A percentile compares a stretch with the other conserved stretches of the same genome.
Evolutionary conservation across 1,140 invertebrate genomes (phyloP).

Genomic region (Lutraria rhynchaena): DNA sequence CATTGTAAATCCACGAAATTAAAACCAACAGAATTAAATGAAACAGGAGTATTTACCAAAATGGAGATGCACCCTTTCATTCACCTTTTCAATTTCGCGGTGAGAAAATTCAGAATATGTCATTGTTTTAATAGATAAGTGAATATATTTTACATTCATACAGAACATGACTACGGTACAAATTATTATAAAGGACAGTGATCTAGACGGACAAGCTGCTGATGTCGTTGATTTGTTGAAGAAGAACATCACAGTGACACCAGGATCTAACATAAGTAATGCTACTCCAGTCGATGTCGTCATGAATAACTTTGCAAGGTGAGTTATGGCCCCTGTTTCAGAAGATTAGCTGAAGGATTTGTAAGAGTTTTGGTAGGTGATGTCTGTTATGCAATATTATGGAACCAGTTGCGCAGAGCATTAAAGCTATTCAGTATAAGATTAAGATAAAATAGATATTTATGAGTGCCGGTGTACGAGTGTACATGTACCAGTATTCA

Average conservation of each 20-base stretch:
- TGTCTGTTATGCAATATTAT: too few relatives aligned
- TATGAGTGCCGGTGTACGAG: too few relatives aligned
- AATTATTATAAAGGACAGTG: conserved; percentile 39
- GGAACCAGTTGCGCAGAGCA: too few relatives aligned
- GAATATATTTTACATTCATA: neutral
- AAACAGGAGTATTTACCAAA: too few relatives aligned
- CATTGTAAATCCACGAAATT: too few relatives aligned
- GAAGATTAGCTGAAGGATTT: too few relatives aligned
- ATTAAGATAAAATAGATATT: too few relatives aligned
- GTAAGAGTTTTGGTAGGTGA: too few relatives aligned
- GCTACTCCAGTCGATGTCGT: conserved; percentile 11
- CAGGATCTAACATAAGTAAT: conserved; percentile 24
- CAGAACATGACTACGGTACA: conserved; percentile 9
- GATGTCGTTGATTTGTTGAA: conserved; percentile 47
- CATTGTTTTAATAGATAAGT: neutral
- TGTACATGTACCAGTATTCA: too few relatives aligned
- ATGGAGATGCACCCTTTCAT: neutral
- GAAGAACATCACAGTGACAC: conserved; percentile 22
- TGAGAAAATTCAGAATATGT: neutral
- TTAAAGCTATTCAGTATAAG: too few relatives aligned
- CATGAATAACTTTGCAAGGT: conserved; percentile 34
- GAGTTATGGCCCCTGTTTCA: too few relatives aligned
- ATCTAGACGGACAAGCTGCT: conserved; percentile 3
- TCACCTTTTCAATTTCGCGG: neutral
- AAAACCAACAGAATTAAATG: too few relatives aligned